Evolutionary conservation across 1,140 invertebrate species (phyloP).

Genomic region (Calephelis nemesis): DNA sequence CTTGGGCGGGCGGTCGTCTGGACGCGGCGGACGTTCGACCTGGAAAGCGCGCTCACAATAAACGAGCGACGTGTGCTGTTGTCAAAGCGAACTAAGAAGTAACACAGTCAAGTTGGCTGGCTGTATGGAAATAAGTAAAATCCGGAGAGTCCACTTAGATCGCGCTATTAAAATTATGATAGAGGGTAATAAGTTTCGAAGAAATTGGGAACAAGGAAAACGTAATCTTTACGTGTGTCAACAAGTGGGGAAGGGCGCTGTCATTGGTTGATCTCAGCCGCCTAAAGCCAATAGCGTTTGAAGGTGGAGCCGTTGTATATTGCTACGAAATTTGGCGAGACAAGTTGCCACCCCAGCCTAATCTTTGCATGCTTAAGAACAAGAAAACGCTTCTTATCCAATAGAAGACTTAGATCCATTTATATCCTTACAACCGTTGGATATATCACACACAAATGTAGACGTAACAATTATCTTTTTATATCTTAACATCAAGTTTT

Average conservation of each 20-base stretch:
- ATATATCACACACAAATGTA: no score
- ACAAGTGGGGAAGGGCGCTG: constrained; percentile 58
- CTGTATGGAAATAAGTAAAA: constrained; percentile 7
- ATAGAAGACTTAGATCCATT: no score
- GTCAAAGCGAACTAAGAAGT: constrained; percentile 30
- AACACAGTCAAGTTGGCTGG: constrained; percentile 7
- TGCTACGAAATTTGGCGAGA: constrained; percentile 59
- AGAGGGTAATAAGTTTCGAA: neutral
- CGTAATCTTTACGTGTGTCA: constrained; percentile 49
- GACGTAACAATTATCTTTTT: no score
- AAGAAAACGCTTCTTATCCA: no score
- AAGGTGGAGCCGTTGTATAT: constrained; percentile 58
- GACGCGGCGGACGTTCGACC: constrained; percentile 20
- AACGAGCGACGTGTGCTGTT: constrained; percentile 41
- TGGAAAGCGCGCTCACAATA: constrained; percentile 29
- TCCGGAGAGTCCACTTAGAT: neutral
- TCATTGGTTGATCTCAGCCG: constrained; percentile 57
- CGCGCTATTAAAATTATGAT: neutral
- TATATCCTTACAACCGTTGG: no score
- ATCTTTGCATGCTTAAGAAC: constrained; percentile 30
- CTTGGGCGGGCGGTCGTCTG: constrained; percentile 39
- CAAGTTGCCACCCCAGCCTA: constrained; percentile 44
- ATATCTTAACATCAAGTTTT: no score
- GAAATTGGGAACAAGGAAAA: constrained; percentile 44
- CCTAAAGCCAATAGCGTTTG: constrained; percentile 60